A percentile compares a stretch with the other conserved stretches of the same genome.
These are phyloP conservation scores for Scopus umbretta DNA, from an alignment of 2,113 vertebrate genomes.

Conservation along the genomic window DNA sequence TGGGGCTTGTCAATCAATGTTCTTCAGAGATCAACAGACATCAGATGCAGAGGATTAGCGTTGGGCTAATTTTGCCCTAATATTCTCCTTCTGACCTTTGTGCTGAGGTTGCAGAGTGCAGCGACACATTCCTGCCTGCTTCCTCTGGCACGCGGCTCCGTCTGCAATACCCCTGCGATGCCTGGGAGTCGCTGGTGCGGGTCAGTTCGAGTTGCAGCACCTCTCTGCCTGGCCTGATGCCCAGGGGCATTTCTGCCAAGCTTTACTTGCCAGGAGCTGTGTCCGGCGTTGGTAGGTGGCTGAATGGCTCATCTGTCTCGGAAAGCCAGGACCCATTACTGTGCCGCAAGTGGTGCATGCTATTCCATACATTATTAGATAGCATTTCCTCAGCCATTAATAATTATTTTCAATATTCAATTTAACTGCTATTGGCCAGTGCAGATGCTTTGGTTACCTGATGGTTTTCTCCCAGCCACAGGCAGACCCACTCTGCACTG, in stretches of 20 bases:
- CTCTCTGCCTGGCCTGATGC: not conserved
- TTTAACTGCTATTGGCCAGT: not conserved
- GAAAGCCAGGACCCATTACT: not conserved
- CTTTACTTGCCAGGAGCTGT: not conserved
- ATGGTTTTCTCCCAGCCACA: not conserved
- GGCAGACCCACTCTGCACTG: not conserved
- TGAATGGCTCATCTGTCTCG: not conserved
- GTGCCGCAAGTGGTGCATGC: not conserved
- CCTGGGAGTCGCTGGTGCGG: not conserved
- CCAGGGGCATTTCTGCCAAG: not conserved
- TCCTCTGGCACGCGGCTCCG: rapidly evolving
- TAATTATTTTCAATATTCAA: not conserved
- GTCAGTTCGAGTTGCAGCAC: not conserved
- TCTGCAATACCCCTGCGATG: not conserved
- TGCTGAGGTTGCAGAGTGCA: not conserved
- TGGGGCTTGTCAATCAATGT: not conserved
- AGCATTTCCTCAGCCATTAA: not conserved
- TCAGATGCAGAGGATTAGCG: not conserved
- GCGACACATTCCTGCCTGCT: not conserved
- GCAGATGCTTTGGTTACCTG: not conserved
- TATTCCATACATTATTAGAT: not conserved
- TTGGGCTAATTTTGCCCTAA: not conserved
- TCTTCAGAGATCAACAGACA: not conserved
- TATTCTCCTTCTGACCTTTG: not conserved
- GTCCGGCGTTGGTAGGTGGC: not conserved